These are phyloP conservation scores for Bambusicola thoracicus DNA, from an alignment of 2,113 vertebrate genomes.

Conservation along the genomic window DNA sequence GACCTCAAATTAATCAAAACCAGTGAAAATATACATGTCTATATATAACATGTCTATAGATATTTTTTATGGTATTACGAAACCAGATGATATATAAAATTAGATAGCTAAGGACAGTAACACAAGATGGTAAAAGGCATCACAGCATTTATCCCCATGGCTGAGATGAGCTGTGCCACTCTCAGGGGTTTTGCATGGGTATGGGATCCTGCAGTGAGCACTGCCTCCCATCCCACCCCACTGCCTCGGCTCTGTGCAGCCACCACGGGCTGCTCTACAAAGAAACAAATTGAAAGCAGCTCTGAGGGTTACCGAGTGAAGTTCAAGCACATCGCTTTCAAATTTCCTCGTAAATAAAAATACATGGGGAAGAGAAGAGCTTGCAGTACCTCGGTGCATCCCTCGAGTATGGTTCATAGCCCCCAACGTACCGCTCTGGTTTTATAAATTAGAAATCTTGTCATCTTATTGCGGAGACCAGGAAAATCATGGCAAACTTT, in stretches of 20 bases:
- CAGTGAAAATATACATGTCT: no score
- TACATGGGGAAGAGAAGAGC: conserved; percentile 21
- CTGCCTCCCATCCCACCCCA: background rate
- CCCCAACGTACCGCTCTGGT: conserved; percentile 64
- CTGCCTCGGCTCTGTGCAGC: fast-evolving
- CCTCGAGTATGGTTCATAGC: conserved; percentile 71
- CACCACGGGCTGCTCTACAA: background rate
- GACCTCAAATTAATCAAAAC: background rate
- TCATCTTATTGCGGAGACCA: conserved; percentile 75
- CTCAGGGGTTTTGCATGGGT: background rate
- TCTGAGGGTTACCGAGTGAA: background rate
- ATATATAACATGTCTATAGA: no score
- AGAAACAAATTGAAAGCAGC: background rate
- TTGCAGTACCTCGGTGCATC: conserved; percentile 27
- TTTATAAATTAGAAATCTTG: conserved; percentile 80
- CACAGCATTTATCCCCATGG: fast-evolving
- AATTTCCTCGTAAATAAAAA: conserved; percentile 63
- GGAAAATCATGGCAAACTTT: conserved; percentile 79
- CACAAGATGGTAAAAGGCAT: no score
- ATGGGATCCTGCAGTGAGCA: background rate
- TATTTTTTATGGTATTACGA: background rate
- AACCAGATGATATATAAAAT: background rate
- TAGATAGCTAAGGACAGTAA: background rate
- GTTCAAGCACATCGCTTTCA: conserved; percentile 24
- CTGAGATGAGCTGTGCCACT: background rate